These are phyloP conservation scores for Anguilla obscura DNA, from an alignment of 2,797 vertebrate genomes.

Conservation along the genomic window DNA sequence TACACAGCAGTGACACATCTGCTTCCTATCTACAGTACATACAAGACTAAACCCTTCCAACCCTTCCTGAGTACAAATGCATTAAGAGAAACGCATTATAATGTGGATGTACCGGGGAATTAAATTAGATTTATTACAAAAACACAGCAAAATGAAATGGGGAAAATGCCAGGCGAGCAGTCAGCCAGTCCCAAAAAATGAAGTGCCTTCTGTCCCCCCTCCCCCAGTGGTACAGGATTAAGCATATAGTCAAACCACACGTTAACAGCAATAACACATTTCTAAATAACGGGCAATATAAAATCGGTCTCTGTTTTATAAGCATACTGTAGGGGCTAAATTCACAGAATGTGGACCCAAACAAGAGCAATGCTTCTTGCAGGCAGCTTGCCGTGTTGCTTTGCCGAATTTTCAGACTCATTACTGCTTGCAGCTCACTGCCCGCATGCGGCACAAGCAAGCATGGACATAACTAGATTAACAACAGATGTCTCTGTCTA, in stretches of 20 bases:
- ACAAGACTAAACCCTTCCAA: not conserved
- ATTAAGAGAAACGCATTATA: not conserved
- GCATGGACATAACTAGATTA: slow-evolving; percentile 25
- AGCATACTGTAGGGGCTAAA: slow-evolving; percentile 55
- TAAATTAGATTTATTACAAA: slow-evolving; percentile 22
- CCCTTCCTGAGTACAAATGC: not conserved
- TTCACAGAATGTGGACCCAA: slow-evolving; percentile 49
- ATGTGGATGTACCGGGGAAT: not conserved
- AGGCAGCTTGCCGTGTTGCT: not conserved
- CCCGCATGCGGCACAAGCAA: slow-evolving; percentile 6
- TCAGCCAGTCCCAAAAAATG: slow-evolving; percentile 60
- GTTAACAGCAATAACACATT: slow-evolving; percentile 71
- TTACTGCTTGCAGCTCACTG: not conserved
- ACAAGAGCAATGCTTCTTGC: slow-evolving; percentile 13
- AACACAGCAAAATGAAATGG: slow-evolving; percentile 60
- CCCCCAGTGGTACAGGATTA: slow-evolving; percentile 72
- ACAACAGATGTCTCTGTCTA: slow-evolving; percentile 14
- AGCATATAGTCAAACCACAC: slow-evolving; percentile 69
- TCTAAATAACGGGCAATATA: slow-evolving; percentile 61
- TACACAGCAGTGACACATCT: not conserved
- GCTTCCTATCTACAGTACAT: not conserved
- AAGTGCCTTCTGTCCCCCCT: slow-evolving; percentile 64
- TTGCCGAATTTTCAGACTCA: not conserved
- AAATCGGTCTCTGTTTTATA: slow-evolving; percentile 59
- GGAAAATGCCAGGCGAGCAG: slow-evolving; percentile 65